A percentile compares a stretch with the other conserved stretches of the same genome.
These are phyloP conservation scores for Brachionus paranguensis DNA, from an alignment of 1,140 invertebrate genomes.

Conservation along the genomic window DNA sequence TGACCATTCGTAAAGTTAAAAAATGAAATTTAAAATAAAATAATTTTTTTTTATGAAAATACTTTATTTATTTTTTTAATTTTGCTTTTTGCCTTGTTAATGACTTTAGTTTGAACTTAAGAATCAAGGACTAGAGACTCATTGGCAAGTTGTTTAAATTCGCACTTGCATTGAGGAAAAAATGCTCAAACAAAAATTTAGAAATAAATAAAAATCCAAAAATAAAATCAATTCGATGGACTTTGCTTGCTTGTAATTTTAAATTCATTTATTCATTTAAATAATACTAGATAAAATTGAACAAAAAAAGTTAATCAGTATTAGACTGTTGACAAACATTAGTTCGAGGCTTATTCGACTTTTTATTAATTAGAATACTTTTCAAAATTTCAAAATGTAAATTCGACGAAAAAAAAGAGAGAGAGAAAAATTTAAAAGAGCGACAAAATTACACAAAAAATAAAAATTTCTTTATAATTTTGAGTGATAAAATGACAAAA, in stretches of 20 bases:
- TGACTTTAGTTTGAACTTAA: no score
- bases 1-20: no score
- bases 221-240: background rate
- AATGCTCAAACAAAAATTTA: background rate
- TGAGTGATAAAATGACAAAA: background rate
- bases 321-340: background rate
- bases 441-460: slow-evolving; percentile 6
- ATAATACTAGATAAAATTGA: background rate
- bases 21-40: no score
- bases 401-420: background rate
- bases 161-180: no score
- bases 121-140: no score
- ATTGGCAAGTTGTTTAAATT: background rate
- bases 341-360: background rate
- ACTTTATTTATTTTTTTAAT: no score
- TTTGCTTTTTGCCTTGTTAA: no score
- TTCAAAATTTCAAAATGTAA: background rate
- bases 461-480: background rate
- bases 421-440: background rate
- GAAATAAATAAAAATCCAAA: background rate
- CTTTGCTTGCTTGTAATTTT: background rate
- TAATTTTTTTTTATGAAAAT: no score
- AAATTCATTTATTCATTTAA: background rate
- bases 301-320: background rate
- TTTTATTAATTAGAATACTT: background rate